Evolutionary conservation across 2,888 invertebrate genomes (phyloP).

Genomic region (Anthophora plumipes): DNA sequence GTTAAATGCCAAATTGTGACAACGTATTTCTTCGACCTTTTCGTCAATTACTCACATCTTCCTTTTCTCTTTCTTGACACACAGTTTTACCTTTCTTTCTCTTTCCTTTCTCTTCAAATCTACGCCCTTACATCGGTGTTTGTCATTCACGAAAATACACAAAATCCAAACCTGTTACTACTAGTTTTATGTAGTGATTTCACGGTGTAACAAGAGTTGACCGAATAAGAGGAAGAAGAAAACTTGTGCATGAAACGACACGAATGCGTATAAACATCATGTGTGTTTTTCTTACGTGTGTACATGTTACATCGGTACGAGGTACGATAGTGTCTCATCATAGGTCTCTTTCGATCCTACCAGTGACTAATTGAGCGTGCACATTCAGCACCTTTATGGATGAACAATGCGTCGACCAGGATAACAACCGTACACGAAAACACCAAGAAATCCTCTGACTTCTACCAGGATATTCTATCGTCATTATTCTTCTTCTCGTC

Average conservation of each 20-base stretch:
- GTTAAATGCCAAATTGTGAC: conserved; percentile 54
- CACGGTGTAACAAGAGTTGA: conserved; percentile 21
- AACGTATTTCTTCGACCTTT: conserved; percentile 36
- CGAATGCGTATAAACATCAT: conserved; percentile 51
- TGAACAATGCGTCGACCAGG: conserved; percentile 50
- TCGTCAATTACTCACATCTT: conserved; percentile 15
- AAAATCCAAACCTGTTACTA: conserved; percentile 34
- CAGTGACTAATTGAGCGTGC: conserved; percentile 63
- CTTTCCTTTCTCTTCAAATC: conserved; percentile 11
- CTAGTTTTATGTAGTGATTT: conserved; percentile 29
- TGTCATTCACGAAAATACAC: conserved; percentile 16
- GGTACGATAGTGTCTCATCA: conserved; percentile 48
- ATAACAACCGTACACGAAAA: conserved; percentile 35
- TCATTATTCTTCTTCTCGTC: conserved; percentile 15
- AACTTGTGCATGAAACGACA: conserved; percentile 33
- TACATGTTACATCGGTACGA: conserved; percentile 54
- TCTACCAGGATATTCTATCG: conserved; percentile 31
- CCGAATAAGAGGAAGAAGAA: conserved; percentile 9
- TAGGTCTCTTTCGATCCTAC: conserved; percentile 53
- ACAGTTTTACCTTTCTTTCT: neutral
- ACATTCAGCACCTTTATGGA: conserved; percentile 54
- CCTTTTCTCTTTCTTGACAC: conserved; percentile 6
- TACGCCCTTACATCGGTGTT: neutral
- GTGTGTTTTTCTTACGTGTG: conserved; percentile 48
- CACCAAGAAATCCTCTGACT: conserved; percentile 28